Conservation (phyloP, 2,888 invertebrate species). For the Meghimatium bilineatum region DNA sequence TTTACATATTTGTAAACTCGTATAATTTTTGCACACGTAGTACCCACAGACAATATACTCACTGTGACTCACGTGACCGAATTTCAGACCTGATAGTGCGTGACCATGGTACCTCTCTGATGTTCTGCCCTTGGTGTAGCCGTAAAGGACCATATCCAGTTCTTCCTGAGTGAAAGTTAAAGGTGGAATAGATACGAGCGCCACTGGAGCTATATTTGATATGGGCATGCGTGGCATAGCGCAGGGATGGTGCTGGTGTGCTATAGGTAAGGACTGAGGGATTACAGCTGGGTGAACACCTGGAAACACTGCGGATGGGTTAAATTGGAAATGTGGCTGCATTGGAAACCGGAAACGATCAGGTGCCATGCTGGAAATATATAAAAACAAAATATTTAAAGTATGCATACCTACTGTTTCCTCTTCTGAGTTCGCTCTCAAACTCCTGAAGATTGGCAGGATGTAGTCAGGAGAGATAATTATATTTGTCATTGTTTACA, state of each 20-base stretch:
- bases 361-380: constrained; percentile 51
- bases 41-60: too few relatives aligned
- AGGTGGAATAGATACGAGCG: not conserved
- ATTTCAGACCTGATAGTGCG: constrained; percentile 72
- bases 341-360: constrained; percentile 53
- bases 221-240: constrained; percentile 25
- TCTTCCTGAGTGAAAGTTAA: constrained; percentile 65
- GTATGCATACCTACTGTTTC: too few relatives aligned
- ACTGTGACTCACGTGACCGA: constrained; percentile 73
- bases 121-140: constrained; percentile 66
- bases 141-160: constrained; percentile 74
- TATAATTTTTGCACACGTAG: too few relatives aligned
- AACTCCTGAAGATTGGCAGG: too few relatives aligned
- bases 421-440: too few relatives aligned
- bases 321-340: constrained; percentile 51
- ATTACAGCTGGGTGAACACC: constrained; percentile 41
- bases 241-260: constrained; percentile 27
- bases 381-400: not conserved
- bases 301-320: constrained; percentile 49
- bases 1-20: too few relatives aligned
- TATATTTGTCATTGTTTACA: too few relatives aligned
- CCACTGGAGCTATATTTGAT: not conserved
- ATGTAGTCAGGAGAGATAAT: too few relatives aligned
- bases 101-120: constrained; percentile 65
- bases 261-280: constrained; percentile 13